Conservation (phyloP, 2,797 vertebrate species). For the Pogonophryne albipinna region DNA sequence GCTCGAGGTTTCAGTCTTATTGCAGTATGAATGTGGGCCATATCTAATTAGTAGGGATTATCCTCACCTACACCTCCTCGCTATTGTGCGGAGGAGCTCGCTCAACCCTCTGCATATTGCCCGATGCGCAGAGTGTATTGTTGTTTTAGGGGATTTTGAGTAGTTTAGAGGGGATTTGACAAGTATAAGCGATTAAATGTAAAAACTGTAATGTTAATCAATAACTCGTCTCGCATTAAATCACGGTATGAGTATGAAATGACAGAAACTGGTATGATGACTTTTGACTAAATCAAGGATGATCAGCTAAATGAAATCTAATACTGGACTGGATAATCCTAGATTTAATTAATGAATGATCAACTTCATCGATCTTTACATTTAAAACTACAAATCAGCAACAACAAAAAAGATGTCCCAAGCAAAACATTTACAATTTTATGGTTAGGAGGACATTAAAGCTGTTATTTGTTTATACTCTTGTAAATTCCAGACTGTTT, state of each 20-base stretch:
- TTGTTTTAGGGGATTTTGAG: conserved; percentile 78
- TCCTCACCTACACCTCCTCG: conserved; percentile 73
- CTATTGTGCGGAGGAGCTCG: conserved; percentile 60
- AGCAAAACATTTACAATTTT: not conserved
- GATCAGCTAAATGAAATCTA: conserved; percentile 15
- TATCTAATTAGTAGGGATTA: conserved; percentile 87
- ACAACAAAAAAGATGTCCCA: not conserved
- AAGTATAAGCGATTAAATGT: conserved; percentile 57
- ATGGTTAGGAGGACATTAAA: conserved; percentile 25
- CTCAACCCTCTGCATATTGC: conserved; percentile 65
- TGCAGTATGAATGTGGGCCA: conserved; percentile 68
- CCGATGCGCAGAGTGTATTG: conserved; percentile 64
- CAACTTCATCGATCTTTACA: not conserved
- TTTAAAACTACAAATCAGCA: not conserved
- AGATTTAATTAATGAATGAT: not conserved
- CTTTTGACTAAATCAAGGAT: conserved; percentile 34
- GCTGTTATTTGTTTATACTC: conserved; percentile 48
- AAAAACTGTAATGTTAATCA: conserved; percentile 58
- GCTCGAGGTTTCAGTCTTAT: conserved; percentile 78
- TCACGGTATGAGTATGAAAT: conserved; percentile 10
- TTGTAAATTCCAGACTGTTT: conserved; percentile 81
- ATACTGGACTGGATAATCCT: conserved; percentile 12
- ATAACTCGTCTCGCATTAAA: conserved; percentile 48
- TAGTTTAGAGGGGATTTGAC: conserved; percentile 74
- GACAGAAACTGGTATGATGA: conserved; percentile 58